These are phyloP conservation scores for Parus major DNA, from an alignment of 2,113 vertebrate species.

Conservation along the genomic window DNA sequence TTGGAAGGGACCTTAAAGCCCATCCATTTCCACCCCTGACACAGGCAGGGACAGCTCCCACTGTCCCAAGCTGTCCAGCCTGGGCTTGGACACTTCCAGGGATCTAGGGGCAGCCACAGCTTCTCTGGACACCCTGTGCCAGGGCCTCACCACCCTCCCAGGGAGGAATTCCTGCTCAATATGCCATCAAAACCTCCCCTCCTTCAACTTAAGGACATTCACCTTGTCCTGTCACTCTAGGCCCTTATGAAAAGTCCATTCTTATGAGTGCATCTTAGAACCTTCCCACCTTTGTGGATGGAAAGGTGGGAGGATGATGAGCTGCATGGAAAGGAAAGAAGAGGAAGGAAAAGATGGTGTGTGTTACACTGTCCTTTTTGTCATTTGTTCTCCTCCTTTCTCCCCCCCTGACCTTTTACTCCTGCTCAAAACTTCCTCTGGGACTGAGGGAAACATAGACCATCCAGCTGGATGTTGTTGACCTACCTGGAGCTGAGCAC, in stretches of 20 bases:
- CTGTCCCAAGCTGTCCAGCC: accelerated
- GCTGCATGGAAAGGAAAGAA: neutral
- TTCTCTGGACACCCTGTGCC: neutral
- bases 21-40: accelerated
- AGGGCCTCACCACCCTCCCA: accelerated
- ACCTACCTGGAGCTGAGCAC: neutral
- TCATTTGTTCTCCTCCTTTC: neutral
- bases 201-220: neutral
- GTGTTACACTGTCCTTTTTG: neutral
- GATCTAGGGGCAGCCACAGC: neutral
- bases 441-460: neutral
- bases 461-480: neutral
- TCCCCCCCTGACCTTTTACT: neutral
- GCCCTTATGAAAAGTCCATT: neutral
- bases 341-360: neutral
- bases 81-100: neutral
- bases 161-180: neutral
- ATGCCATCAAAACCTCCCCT: too few species aligned
- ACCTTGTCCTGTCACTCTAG: neutral
- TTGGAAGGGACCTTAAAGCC: neutral
- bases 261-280: neutral
- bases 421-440: neutral
- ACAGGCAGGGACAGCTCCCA: neutral
- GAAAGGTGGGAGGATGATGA: neutral
- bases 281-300: neutral